Conservation (phyloP, 2,113 vertebrate species). For the Puntigrus tetrazona region DNA sequence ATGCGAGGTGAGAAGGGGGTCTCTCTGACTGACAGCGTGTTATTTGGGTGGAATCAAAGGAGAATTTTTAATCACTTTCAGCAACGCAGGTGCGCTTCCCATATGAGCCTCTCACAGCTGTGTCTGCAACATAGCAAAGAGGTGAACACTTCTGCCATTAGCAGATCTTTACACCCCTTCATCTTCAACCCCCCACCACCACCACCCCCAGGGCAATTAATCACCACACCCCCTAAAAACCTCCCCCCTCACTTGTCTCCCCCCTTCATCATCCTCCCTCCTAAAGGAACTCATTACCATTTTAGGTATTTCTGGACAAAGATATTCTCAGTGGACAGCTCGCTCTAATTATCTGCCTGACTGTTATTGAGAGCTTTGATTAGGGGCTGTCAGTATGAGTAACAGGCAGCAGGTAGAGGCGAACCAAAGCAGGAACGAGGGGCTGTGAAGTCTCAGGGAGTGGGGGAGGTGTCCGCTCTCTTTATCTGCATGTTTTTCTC, state of each 20-base stretch:
- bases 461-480: not conserved
- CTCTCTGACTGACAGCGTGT: conserved; percentile 51
- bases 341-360: conserved; percentile 62
- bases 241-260: not conserved
- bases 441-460: not conserved
- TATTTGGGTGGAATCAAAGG: conserved; percentile 46
- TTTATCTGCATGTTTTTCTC: conserved; percentile 38
- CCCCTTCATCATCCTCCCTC: conserved; percentile 23
- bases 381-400: conserved; percentile 63
- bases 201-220: conserved; percentile 48
- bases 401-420: conserved; percentile 59
- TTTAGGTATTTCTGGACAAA: conserved; percentile 62
- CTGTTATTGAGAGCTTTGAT: conserved; percentile 67
- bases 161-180: conserved; percentile 48
- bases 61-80: conserved; percentile 53
- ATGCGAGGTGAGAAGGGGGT: conserved; percentile 3
- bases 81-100: conserved; percentile 47
- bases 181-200: not conserved
- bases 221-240: conserved; percentile 23
- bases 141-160: conserved; percentile 48
- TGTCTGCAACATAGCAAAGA: conserved; percentile 19
- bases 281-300: conserved; percentile 59
- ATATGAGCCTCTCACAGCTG: conserved; percentile 46
- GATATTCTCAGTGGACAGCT: conserved; percentile 59
- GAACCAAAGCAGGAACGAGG: not conserved